Conservation (phyloP, 2,113 vertebrate genomes). For the Pangasianodon gigas region DNA sequence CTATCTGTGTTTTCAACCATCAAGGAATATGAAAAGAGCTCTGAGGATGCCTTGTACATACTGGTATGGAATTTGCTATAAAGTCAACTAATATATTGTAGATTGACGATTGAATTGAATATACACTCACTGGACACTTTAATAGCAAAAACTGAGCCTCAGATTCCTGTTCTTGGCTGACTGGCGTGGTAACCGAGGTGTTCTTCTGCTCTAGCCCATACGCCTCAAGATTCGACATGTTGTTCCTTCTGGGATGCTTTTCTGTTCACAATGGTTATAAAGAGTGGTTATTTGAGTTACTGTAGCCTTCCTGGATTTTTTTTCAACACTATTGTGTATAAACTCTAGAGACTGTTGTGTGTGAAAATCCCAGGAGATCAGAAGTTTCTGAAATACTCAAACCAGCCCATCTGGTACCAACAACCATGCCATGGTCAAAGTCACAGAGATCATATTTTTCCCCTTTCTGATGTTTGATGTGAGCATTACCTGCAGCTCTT, state of each 20-base stretch:
- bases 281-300: not conserved
- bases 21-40: constrained; percentile 95
- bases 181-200: not conserved
- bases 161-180: not conserved
- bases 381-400: not conserved
- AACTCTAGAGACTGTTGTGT: not conserved
- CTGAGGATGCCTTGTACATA: constrained; percentile 94
- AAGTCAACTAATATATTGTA: not conserved
- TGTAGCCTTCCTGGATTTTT: not conserved
- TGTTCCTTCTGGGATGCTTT: not conserved
- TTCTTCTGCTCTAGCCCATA: not conserved
- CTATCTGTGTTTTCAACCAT: constrained; percentile 97
- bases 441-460: not conserved
- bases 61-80: constrained; percentile 76
- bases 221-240: too few species aligned
- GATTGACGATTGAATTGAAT: not conserved
- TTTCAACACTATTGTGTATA: not conserved
- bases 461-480: not conserved
- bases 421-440: not conserved
- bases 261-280: not conserved
- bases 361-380: not conserved
- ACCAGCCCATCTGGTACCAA: not conserved
- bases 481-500: not conserved
- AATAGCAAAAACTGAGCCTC: not conserved
- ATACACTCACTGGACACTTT: not conserved